phyloP scores from a whole-genome alignment of 2,888 invertebrate genomes.

The Petrolisthes cinctipes region DNA sequence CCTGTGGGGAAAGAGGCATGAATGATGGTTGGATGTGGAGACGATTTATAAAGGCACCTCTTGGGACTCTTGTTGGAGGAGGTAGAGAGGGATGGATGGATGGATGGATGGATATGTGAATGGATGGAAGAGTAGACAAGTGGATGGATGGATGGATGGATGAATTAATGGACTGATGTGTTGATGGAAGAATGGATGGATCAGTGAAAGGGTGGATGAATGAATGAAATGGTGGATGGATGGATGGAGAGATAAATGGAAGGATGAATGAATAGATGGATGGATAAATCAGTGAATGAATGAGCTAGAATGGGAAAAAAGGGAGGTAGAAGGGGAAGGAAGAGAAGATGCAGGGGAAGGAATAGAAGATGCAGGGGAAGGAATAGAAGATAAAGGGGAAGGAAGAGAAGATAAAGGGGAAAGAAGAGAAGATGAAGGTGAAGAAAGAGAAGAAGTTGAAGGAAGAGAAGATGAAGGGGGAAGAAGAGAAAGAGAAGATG shows the following conservation, averaged over 20 bases:
- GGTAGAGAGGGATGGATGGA: neutral
- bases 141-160: too few relatives aligned
- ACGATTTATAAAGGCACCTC: neutral
- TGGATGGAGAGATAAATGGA: too few relatives aligned
- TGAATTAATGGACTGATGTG: neutral
- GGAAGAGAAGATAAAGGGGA: neutral
- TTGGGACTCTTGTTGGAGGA: neutral
- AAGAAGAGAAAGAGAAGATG: conserved; percentile 2
- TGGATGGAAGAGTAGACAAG: too few relatives aligned
- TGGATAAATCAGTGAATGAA: too few relatives aligned
- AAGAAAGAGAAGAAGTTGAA: neutral
- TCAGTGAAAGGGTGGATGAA: too few relatives aligned
- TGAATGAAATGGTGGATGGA: too few relatives aligned
- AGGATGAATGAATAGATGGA: neutral
- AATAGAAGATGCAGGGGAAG: neutral
- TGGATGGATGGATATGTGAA: neutral
- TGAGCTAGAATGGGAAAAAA: neutral
- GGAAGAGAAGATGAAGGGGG: neutral
- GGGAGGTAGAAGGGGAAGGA: neutral
- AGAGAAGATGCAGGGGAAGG: neutral
- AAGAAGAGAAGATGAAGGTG: neutral
- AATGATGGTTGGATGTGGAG: neutral
- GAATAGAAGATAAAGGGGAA: neutral
- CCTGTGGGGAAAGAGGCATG: neutral
- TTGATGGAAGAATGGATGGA: neutral